Evolutionary conservation across 2,113 vertebrate genomes (phyloP).

Genomic region (Erinaceus europaeus): DNA sequence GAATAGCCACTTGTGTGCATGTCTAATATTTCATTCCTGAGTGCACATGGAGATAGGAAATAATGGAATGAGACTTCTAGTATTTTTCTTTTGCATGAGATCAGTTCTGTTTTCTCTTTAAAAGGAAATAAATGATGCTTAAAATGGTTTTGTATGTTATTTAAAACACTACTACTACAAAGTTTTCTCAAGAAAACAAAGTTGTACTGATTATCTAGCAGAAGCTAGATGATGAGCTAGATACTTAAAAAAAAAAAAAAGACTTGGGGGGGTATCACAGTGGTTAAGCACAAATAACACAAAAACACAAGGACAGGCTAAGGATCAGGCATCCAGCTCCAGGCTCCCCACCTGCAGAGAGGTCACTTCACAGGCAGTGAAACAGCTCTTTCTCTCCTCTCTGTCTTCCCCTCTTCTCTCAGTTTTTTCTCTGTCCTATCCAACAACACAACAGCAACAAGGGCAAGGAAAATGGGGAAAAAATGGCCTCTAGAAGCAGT

Average conservation of each 20-base stretch:
- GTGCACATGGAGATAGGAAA: neutral
- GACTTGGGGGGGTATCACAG: no score
- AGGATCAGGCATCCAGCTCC: no score
- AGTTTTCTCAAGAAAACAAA: slow-evolving; percentile 13
- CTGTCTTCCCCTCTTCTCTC: no score
- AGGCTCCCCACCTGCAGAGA: no score
- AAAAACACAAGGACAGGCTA: no score
- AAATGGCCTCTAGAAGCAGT: no score
- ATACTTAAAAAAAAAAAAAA: neutral
- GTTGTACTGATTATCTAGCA: neutral
- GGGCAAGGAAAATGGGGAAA: no score
- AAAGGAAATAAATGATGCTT: neutral
- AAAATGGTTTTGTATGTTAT: slow-evolving; percentile 11
- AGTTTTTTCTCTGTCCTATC: no score
- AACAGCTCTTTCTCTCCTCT: no score
- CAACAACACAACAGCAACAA: no score
- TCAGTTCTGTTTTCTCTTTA: neutral
- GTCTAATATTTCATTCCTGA: neutral
- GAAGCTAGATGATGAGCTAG: neutral
- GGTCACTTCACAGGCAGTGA: no score
- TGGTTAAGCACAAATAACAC: no score
- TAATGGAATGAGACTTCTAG: slow-evolving; percentile 1
- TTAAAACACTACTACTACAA: neutral
- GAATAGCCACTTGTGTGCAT: neutral
- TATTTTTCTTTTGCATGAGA: neutral